Percentiles rank a stretch among this genome's conserved stretches.
Conservation (phyloP, 2,888 invertebrate species). For the Chymomyza amoena region DNA sequence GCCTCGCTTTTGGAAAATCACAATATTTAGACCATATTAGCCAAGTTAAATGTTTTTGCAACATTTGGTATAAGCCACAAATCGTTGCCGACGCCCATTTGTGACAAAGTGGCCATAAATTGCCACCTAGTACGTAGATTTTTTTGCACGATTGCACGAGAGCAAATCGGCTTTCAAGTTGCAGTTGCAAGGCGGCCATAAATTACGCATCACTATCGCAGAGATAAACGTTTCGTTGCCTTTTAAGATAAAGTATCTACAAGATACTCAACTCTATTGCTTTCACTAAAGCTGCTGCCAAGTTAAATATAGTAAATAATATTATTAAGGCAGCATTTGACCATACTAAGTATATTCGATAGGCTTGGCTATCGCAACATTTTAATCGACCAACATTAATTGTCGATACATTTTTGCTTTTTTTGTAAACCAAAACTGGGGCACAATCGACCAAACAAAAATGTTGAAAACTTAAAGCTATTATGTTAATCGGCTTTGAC, state of each 20-base stretch:
- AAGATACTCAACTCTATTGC: constrained; percentile 54
- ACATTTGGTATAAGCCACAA: constrained; percentile 20
- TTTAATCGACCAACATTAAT: constrained; percentile 69
- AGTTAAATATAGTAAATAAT: constrained; percentile 59
- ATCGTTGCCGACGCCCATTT: constrained; percentile 39
- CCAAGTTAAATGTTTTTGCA: constrained; percentile 57
- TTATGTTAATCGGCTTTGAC: constrained; percentile 64
- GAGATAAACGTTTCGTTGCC: constrained; percentile 50
- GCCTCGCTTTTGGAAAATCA: constrained; percentile 20
- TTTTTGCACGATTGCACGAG: constrained; percentile 42
- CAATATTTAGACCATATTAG: constrained; percentile 65
- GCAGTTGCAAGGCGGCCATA: constrained; percentile 61
- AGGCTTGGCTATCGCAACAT: constrained; percentile 65
- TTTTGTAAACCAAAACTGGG: constrained; percentile 23
- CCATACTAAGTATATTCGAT: constrained; percentile 43
- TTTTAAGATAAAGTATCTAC: constrained; percentile 52
- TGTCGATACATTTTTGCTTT: constrained; percentile 46
- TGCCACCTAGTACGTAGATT: constrained; percentile 22
- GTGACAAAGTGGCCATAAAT: constrained; percentile 28
- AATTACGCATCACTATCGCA: constrained; percentile 57
- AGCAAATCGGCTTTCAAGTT: constrained; percentile 73
- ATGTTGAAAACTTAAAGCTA: constrained; percentile 16
- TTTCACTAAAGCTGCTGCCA: constrained; percentile 58
- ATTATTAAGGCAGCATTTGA: constrained; percentile 58
- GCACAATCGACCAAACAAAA: background rate